A percentile compares a stretch with the other conserved stretches of the same genome.
Conservation (phyloP, 1,140 invertebrate species). For the Vanessa atalanta region DNA sequence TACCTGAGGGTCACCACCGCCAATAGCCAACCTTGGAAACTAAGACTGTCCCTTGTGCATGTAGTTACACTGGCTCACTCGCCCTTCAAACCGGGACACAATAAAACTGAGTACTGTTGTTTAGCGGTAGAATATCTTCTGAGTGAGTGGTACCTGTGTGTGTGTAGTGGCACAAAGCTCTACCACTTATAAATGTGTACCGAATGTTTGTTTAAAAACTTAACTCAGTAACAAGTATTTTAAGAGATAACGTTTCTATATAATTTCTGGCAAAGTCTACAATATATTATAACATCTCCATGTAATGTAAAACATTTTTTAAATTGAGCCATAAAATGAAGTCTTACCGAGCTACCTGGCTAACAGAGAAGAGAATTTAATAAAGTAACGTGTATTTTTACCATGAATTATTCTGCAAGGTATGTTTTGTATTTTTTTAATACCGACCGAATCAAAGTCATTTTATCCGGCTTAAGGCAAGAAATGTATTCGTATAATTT, state of each 20-base stretch:
- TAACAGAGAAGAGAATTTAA: constrained; percentile 67
- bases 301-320: constrained; percentile 75
- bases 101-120: no score
- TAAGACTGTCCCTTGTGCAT: no score
- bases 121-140: no score
- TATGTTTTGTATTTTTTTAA: constrained; percentile 47
- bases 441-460: constrained; percentile 27
- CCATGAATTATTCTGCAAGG: constrained; percentile 61
- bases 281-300: constrained; percentile 63
- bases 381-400: constrained; percentile 68
- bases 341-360: constrained; percentile 61
- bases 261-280: constrained; percentile 46
- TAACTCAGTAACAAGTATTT: background rate
- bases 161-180: no score
- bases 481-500: background rate
- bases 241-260: constrained; percentile 20
- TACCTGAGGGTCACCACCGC: no score
- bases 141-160: no score
- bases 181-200: no score
- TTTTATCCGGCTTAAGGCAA: constrained; percentile 6
- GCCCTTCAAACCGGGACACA: no score
- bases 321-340: constrained; percentile 75
- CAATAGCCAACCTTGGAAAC: no score
- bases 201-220: background rate
- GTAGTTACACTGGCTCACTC: no score